Conservation (phyloP, 2,888 invertebrate genomes). For the Hydraecia micacea region DNA sequence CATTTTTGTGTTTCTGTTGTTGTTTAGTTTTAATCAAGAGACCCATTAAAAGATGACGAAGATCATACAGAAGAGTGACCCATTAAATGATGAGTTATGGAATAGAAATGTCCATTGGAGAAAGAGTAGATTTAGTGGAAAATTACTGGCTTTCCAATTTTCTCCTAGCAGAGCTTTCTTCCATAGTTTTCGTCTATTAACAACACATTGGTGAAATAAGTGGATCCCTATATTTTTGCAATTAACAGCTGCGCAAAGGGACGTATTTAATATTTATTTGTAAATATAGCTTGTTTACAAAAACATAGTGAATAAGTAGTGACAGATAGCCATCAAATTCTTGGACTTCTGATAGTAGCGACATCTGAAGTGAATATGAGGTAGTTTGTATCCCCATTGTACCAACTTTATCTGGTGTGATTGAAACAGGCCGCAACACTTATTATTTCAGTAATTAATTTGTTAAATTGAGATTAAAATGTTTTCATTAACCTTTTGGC, state of each 20-base stretch:
- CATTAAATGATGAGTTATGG: not conserved
- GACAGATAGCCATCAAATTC: not conserved
- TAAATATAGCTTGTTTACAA: not conserved
- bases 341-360: not conserved
- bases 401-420: not conserved
- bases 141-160: not conserved
- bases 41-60: no score
- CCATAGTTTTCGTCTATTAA: not conserved
- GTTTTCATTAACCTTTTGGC: slow-evolving; percentile 26
- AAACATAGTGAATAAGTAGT: not conserved
- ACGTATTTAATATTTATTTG: not conserved
- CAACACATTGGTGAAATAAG: not conserved
- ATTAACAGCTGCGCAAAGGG: not conserved
- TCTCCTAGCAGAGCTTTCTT: not conserved
- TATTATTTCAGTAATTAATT: slow-evolving; percentile 6
- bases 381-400: not conserved
- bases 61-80: no score
- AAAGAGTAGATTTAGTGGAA: not conserved
- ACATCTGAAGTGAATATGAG: not conserved
- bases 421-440: slow-evolving; percentile 13
- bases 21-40: not conserved
- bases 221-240: not conserved
- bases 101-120: not conserved
- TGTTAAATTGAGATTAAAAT: slow-evolving; percentile 7
- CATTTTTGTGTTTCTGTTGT: not conserved